These are phyloP conservation scores for Chlorocebus sabaeus DNA, from an alignment of 2,113 vertebrate genomes.

Conservation along the genomic window DNA sequence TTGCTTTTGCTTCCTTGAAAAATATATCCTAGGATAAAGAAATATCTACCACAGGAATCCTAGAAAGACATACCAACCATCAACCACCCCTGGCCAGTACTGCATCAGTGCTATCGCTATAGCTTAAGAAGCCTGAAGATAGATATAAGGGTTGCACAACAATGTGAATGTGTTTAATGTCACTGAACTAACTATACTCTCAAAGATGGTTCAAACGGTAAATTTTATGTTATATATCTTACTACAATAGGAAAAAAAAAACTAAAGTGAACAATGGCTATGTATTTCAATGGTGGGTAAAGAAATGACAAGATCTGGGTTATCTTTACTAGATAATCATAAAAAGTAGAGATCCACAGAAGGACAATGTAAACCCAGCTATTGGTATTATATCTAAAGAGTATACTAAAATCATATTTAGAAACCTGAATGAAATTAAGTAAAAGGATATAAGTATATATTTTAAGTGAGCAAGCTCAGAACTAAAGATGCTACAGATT, in stretches of 20 bases:
- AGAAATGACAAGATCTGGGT: not conserved
- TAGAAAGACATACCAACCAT: not conserved
- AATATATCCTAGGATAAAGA: not conserved
- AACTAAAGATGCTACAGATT: not conserved
- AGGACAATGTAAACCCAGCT: not conserved
- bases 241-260: not conserved
- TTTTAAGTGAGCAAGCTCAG: not conserved
- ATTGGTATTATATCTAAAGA: not conserved
- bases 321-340: not conserved
- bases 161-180: not conserved
- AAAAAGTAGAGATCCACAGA: not conserved
- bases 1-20: not conserved
- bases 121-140: not conserved
- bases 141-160: not conserved
- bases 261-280: not conserved
- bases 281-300: not conserved
- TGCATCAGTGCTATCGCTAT: not conserved
- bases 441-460: not conserved
- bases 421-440: not conserved
- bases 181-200: not conserved
- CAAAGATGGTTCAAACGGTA: not conserved
- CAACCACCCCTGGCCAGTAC: not conserved
- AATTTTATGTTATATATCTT: not conserved
- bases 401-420: not conserved
- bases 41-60: not conserved